These are phyloP conservation scores for Cyprinella venusta DNA, from an alignment of 2,797 vertebrate species.

Conservation along the genomic window DNA sequence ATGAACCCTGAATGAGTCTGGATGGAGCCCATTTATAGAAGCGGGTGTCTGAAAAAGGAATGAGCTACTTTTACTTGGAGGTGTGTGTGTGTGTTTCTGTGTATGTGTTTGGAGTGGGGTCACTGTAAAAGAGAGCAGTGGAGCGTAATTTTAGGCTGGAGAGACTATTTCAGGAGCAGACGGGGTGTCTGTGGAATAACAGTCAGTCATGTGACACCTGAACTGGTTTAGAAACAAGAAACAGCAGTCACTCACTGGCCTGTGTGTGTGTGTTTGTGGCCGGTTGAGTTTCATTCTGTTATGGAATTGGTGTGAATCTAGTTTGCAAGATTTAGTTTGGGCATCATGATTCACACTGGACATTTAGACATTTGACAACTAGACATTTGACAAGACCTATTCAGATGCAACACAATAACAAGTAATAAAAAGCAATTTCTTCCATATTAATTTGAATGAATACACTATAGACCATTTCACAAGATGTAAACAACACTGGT, in stretches of 20 bases:
- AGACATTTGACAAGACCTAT: background rate
- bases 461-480: background rate
- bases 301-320: background rate
- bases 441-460: background rate
- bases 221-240: slow-evolving; percentile 33
- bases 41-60: slow-evolving; percentile 23
- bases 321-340: slow-evolving; percentile 5
- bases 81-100: slow-evolving; percentile 40
- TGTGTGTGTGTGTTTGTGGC: background rate
- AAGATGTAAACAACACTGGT: too few relatives aligned
- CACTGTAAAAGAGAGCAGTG: slow-evolving; percentile 41
- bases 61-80: slow-evolving; percentile 53
- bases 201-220: slow-evolving; percentile 45
- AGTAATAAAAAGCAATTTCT: background rate
- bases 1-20: slow-evolving; percentile 1
- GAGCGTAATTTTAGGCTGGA: slow-evolving; percentile 44
- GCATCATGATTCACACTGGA: background rate
- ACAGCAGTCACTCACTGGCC: background rate
- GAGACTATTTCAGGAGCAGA: slow-evolving; percentile 46
- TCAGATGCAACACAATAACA: background rate
- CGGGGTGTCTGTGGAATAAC: slow-evolving; percentile 35
- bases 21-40: slow-evolving; percentile 44
- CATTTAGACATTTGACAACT: background rate
- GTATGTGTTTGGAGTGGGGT: slow-evolving; percentile 51
- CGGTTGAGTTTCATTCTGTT: background rate